Conservation (phyloP, 2,797 vertebrate genomes). For the Lithobates pipiens region DNA sequence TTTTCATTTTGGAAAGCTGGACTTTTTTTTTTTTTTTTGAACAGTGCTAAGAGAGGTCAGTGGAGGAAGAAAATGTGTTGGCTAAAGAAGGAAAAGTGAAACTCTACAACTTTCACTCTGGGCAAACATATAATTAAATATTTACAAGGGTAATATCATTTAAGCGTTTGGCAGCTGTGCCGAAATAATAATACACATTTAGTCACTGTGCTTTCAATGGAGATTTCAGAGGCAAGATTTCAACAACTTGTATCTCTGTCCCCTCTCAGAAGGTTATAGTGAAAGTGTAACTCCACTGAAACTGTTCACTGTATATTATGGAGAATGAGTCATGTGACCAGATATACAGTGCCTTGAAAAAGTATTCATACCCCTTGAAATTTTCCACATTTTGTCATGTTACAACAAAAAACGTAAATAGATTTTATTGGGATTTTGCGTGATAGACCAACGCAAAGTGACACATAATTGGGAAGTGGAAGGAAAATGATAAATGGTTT, state of each 20-base stretch:
- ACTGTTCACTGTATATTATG: too few relatives aligned
- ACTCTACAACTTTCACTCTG: neutral
- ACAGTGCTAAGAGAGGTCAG: neutral
- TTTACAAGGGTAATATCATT: neutral
- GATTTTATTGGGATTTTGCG: too few relatives aligned
- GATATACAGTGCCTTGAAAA: too few relatives aligned
- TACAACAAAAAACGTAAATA: too few relatives aligned
- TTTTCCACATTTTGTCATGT: too few relatives aligned
- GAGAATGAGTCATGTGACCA: too few relatives aligned
- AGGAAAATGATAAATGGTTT: too few relatives aligned
- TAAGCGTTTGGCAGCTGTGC: neutral
- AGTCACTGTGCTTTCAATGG: neutral
- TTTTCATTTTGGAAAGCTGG: neutral
- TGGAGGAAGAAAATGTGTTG: neutral
- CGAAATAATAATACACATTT: neutral
- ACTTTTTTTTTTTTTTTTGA: neutral
- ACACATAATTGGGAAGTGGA: too few relatives aligned
- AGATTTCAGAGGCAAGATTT: neutral
- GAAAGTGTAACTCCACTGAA: too few relatives aligned
- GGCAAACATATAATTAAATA: neutral
- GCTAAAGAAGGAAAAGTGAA: neutral
- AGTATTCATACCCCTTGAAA: too few relatives aligned
- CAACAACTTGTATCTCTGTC: neutral
- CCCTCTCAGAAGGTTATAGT: too few relatives aligned
- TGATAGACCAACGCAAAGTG: too few relatives aligned